Conservation (phyloP, 2,113 vertebrate genomes). For the Leuciscus idus region DNA sequence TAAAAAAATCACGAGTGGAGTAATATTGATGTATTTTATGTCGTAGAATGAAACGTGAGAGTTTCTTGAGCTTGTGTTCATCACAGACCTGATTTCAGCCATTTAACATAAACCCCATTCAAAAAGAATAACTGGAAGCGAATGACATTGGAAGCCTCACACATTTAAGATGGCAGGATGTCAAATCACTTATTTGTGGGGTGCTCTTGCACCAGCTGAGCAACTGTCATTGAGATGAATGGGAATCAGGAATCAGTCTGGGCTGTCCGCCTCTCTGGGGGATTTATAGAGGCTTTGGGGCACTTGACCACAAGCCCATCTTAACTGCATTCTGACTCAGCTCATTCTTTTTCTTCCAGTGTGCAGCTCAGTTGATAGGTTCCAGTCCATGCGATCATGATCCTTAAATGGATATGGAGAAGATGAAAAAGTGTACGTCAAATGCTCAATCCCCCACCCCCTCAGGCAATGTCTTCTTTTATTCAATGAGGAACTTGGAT, state of each 20-base stretch:
- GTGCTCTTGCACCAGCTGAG: slow-evolving; percentile 5
- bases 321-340: slow-evolving; percentile 51
- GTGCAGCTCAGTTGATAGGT: slow-evolving; percentile 66
- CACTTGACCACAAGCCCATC: slow-evolving; percentile 62
- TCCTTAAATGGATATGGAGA: slow-evolving; percentile 67
- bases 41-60: too few relatives aligned
- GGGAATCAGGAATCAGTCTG: slow-evolving; percentile 28
- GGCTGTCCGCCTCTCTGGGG: slow-evolving; percentile 26
- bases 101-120: too few relatives aligned
- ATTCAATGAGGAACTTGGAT: slow-evolving; percentile 56
- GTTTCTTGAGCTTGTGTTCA: too few relatives aligned
- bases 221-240: slow-evolving; percentile 33
- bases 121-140: too few relatives aligned
- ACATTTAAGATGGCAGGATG: background rate
- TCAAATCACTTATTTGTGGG: background rate
- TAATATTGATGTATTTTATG: too few relatives aligned
- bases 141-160: too few relatives aligned
- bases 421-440: slow-evolving; percentile 69
- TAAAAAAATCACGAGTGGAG: too few relatives aligned
- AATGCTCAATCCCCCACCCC: slow-evolving; percentile 42
- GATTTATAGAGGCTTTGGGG: slow-evolving; percentile 60
- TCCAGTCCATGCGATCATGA: slow-evolving; percentile 66
- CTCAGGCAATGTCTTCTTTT: slow-evolving; percentile 40
- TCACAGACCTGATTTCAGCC: too few relatives aligned
- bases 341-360: slow-evolving; percentile 61